These are phyloP conservation scores for Synanthedon vespiformis DNA, from an alignment of 2,888 invertebrate species.

Conservation along the genomic window DNA sequence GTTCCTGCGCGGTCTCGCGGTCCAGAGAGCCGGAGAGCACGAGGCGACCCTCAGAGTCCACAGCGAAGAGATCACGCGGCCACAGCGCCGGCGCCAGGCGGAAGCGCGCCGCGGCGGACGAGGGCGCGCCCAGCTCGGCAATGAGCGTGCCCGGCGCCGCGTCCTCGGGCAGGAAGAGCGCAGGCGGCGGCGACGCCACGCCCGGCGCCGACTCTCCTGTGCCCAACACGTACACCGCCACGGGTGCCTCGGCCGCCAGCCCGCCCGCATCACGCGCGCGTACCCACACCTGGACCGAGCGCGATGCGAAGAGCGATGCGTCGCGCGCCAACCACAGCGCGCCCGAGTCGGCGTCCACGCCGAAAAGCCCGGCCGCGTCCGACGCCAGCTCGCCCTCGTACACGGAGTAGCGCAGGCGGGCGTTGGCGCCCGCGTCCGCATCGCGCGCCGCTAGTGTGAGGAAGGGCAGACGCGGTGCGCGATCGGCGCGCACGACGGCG, in stretches of 20 bases:
- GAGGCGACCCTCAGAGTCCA: slow-evolving; percentile 81
- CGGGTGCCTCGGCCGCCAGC: slow-evolving; percentile 84
- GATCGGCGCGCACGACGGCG: slow-evolving; percentile 71
- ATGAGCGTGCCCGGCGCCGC: slow-evolving; percentile 63
- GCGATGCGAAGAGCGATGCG: slow-evolving; percentile 73
- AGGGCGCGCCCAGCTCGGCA: slow-evolving; percentile 27
- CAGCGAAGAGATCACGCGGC: slow-evolving; percentile 75
- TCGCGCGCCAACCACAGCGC: slow-evolving; percentile 76
- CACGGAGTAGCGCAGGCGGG: slow-evolving; percentile 80
- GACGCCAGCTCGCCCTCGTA: slow-evolving; percentile 71
- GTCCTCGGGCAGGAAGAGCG: slow-evolving; percentile 84
- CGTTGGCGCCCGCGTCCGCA: slow-evolving; percentile 79
- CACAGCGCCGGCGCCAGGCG: slow-evolving; percentile 43
- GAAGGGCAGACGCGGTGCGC: slow-evolving; percentile 39
- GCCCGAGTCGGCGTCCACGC: slow-evolving; percentile 81
- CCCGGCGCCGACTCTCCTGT: slow-evolving; percentile 77
- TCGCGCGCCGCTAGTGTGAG: slow-evolving; percentile 74
- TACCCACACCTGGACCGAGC: slow-evolving; percentile 89
- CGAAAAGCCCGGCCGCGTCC: slow-evolving; percentile 76
- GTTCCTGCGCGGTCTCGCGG: slow-evolving; percentile 77
- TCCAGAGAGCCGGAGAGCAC: slow-evolving; percentile 80
- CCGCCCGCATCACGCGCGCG: slow-evolving; percentile 88
- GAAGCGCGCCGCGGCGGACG: slow-evolving; percentile 4
- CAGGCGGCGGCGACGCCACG: slow-evolving; percentile 79
- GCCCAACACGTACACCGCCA: slow-evolving; percentile 83